Conservation (phyloP, 1,140 invertebrate genomes). For the Magallana ariakensis region DNA sequence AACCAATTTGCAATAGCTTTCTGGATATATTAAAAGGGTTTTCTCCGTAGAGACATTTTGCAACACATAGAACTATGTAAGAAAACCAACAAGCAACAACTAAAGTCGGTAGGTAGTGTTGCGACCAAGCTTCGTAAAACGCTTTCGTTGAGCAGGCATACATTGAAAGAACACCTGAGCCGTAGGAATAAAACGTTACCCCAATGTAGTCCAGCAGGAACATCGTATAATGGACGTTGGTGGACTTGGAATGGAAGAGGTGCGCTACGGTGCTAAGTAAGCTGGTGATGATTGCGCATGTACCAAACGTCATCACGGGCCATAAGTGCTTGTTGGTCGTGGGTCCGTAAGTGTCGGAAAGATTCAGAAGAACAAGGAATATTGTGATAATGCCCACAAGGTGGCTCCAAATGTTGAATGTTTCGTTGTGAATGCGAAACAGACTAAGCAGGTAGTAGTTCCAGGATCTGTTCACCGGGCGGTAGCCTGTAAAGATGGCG, state of each 20-base stretch:
- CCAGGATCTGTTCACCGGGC: constrained; percentile 70
- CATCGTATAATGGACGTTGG: constrained; percentile 70
- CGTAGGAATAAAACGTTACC: constrained; percentile 70
- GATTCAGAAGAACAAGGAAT: constrained; percentile 56
- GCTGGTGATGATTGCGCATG: constrained; percentile 61
- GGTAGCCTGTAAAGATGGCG: constrained; percentile 73
- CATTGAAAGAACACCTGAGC: constrained; percentile 65
- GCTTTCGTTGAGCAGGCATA: constrained; percentile 62
- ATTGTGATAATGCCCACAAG: constrained; percentile 69
- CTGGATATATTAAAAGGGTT: constrained; percentile 62
- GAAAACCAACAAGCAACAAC: constrained; percentile 63
- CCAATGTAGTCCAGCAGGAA: constrained; percentile 76
- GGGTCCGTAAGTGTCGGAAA: constrained; percentile 60
- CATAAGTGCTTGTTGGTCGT: constrained; percentile 59
- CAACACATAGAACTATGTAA: constrained; percentile 64
- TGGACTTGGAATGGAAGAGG: constrained; percentile 72
- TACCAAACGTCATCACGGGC: constrained; percentile 63
- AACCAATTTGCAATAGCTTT: constrained; percentile 65
- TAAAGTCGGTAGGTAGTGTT: constrained; percentile 63
- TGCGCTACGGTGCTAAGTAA: constrained; percentile 69
- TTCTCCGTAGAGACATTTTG: constrained; percentile 63
- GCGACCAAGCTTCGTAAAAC: constrained; percentile 53
- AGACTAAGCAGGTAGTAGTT: constrained; percentile 74
- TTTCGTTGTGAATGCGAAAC: constrained; percentile 78
- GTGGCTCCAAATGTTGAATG: constrained; percentile 78